phyloP scores from a whole-genome alignment of 2,888 invertebrate genomes.

The Ypsolopha sequella region DNA sequence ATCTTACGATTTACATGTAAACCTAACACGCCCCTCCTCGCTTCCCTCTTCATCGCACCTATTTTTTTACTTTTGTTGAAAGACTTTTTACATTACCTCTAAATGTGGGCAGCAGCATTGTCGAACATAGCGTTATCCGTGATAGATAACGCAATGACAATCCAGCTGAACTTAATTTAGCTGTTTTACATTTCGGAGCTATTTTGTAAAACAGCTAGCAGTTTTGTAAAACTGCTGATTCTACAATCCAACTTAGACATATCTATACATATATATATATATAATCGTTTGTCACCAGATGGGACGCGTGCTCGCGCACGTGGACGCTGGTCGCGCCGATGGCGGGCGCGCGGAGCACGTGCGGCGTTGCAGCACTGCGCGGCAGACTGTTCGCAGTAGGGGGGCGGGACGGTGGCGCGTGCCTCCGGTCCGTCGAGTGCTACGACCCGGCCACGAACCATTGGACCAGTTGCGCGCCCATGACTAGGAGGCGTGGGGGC shows the following conservation, averaged over 20 bases:
- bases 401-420: constrained; percentile 92
- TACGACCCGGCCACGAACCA: constrained; percentile 80
- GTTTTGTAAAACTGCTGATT: too few relatives aligned
- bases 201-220: too few relatives aligned
- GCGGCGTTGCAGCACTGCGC: constrained; percentile 89
- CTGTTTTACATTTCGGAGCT: too few relatives aligned
- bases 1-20: too few relatives aligned
- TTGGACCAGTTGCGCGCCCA: constrained; percentile 88
- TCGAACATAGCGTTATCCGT: too few relatives aligned
- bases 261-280: neutral
- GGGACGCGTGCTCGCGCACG: constrained; percentile 89
- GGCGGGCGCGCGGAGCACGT: constrained; percentile 90
- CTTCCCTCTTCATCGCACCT: too few relatives aligned
- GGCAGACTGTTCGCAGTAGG: constrained; percentile 91
- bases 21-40: too few relatives aligned
- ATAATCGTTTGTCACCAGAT: constrained; percentile 56
- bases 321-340: constrained; percentile 94
- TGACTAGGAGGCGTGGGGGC: constrained; percentile 88
- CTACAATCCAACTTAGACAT: neutral
- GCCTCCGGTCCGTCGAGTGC: constrained; percentile 91
- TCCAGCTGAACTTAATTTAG: too few relatives aligned
- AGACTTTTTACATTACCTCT: too few relatives aligned
- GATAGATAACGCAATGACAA: too few relatives aligned
- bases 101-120: too few relatives aligned
- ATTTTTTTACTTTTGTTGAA: too few relatives aligned